phyloP scores from a whole-genome alignment of 2,797 vertebrate genomes.

The Bufotes viridis region DNA sequence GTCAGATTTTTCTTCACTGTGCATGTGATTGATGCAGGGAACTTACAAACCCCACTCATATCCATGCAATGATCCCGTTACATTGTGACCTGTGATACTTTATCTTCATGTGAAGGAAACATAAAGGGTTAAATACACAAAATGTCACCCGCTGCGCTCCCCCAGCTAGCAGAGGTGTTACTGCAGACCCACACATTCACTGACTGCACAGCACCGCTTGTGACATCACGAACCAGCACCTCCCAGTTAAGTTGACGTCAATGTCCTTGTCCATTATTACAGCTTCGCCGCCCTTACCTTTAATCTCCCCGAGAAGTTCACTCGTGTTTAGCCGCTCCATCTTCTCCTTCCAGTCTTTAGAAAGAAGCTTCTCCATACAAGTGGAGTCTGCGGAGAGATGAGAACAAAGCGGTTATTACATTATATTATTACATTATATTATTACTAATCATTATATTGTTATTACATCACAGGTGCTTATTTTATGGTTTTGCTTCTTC shows the following conservation, averaged over 20 bases:
- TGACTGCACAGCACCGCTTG: not conserved
- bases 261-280: not conserved
- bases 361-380: conserved; percentile 91
- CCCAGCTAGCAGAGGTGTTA: not conserved
- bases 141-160: no score
- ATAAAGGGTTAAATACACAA: no score
- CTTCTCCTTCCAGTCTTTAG: conserved; percentile 94
- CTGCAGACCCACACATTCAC: not conserved
- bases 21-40: no score
- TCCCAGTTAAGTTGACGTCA: not conserved
- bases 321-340: conserved; percentile 89
- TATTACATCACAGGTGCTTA: no score
- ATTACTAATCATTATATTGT: no score
- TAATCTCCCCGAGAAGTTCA: conserved; percentile 90
- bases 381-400: conserved; percentile 79
- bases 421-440: not conserved
- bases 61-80: no score
- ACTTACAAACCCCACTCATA: no score
- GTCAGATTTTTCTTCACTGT: no score
- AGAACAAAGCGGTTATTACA: not conserved
- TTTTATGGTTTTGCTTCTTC: no score
- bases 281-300: conserved; percentile 77
- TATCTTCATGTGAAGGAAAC: no score
- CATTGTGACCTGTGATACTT: no score
- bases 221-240: not conserved